These are phyloP conservation scores for Drosophila infuscata DNA, from an alignment of 2,888 invertebrate genomes.

Conservation along the genomic window DNA sequence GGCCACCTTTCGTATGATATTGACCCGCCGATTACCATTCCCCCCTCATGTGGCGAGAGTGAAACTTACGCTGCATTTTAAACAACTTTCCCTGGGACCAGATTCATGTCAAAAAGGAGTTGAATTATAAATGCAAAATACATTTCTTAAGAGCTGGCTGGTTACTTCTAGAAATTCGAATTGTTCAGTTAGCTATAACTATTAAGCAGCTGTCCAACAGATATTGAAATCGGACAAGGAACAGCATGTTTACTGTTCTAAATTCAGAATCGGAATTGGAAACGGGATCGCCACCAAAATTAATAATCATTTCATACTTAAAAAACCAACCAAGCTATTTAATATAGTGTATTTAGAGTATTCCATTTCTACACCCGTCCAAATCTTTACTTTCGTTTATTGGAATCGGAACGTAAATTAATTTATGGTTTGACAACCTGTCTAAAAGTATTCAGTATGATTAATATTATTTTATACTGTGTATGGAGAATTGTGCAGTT, in stretches of 20 bases:
- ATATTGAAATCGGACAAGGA: background rate
- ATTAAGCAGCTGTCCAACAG: background rate
- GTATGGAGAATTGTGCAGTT: background rate
- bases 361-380: background rate
- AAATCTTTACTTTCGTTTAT: background rate
- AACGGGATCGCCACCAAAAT: background rate
- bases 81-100: constrained; percentile 29
- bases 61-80: constrained; percentile 26
- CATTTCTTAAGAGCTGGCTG: background rate
- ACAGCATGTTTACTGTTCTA: background rate
- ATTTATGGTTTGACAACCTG: background rate
- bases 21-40: constrained; percentile 32
- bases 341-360: too few species aligned
- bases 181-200: background rate
- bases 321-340: background rate
- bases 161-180: background rate
- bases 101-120: background rate
- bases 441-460: background rate
- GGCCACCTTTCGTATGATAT: constrained; percentile 1
- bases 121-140: background rate
- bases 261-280: background rate
- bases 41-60: constrained; percentile 10
- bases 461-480: background rate
- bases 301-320: background rate
- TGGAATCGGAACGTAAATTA: background rate